These are phyloP conservation scores for Agrochola litura DNA, from an alignment of 2,888 invertebrate genomes.

Conservation along the genomic window DNA sequence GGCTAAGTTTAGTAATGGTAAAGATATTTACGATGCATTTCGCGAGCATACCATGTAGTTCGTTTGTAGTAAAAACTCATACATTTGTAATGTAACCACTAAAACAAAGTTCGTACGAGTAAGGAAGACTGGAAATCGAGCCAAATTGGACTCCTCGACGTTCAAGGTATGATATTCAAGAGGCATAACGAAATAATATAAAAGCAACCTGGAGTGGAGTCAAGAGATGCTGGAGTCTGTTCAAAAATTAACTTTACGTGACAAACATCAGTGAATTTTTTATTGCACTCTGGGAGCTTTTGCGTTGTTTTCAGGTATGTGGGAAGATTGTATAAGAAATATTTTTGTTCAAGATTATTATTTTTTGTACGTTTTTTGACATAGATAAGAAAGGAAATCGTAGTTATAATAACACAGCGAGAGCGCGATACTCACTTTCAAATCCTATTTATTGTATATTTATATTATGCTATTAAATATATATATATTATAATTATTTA, in stretches of 20 bases:
- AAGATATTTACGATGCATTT: slow-evolving; percentile 21
- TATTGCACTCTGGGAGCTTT: slow-evolving; percentile 48
- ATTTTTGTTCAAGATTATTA: slow-evolving; percentile 25
- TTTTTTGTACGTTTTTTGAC: not conserved
- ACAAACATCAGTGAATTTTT: slow-evolving; percentile 55
- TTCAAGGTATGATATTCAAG: slow-evolving; percentile 60
- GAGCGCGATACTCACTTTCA: no score
- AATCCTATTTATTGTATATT: not conserved
- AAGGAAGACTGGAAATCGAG: slow-evolving; percentile 48
- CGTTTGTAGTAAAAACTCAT: slow-evolving; percentile 8
- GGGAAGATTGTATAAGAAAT: slow-evolving; percentile 19
- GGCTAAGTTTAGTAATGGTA: not conserved
- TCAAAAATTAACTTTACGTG: slow-evolving; percentile 54
- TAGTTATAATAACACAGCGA: not conserved
- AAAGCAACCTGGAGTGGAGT: slow-evolving; percentile 52
- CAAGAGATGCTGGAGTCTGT: slow-evolving; percentile 43
- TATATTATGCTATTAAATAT: no score
- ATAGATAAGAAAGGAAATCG: not conserved
- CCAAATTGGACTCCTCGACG: slow-evolving; percentile 62
- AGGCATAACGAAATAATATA: slow-evolving; percentile 59
- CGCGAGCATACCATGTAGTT: not conserved
- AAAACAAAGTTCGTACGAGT: slow-evolving; percentile 28
- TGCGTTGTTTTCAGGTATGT: slow-evolving; percentile 34
- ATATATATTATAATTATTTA: no score
- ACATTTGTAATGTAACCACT: slow-evolving; percentile 39